Evolutionary conservation across 92 coral and sea anemone genomes (phyloP).

Genomic region (Zoanthus solanderi): DNA sequence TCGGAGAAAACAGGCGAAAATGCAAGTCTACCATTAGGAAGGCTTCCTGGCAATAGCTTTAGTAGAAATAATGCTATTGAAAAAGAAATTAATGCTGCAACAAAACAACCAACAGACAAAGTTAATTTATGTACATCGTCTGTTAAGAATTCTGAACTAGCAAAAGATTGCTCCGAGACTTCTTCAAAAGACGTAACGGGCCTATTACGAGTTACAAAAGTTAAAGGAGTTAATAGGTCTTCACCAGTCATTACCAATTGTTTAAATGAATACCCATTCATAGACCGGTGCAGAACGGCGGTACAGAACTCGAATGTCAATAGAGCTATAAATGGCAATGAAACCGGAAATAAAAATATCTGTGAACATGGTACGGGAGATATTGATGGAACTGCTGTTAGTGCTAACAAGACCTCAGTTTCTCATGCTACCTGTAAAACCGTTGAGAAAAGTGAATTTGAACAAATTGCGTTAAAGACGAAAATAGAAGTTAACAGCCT

Average conservation of each 20-base stretch:
- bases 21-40: neutral
- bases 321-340: neutral
- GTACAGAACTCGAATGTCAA: neutral
- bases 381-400: neutral
- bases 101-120: neutral
- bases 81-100: neutral
- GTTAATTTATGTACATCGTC: neutral
- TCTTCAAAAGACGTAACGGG: neutral
- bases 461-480: neutral
- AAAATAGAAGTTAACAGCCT: neutral
- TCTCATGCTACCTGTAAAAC: neutral
- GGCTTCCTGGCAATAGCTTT: neutral
- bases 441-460: neutral
- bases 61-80: neutral
- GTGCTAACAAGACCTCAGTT: neutral
- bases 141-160: neutral
- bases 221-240: neutral
- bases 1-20: neutral
- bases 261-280: neutral
- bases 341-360: neutral
- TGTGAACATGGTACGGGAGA: neutral
- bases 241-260: neutral
- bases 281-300: neutral
- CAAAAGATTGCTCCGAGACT: neutral
- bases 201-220: neutral